Base-by-base conservation (phyloP, 2,888 invertebrate genomes). In the Lordiphosa fenestrarum region DNA sequence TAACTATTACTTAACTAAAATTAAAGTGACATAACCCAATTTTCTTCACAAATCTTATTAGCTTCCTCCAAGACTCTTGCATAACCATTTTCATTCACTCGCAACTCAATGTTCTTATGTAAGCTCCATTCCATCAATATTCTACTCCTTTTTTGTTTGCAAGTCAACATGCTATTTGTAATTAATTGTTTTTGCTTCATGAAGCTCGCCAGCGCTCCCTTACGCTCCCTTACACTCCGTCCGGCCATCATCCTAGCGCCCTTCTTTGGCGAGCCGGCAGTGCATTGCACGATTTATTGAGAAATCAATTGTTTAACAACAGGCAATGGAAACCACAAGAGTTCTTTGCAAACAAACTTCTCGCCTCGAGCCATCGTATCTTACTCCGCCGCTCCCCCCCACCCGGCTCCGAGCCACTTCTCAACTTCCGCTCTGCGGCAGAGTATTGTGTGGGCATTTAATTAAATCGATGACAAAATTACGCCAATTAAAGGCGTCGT, bases 321-420 rank as follows among this genome's bases (percentile, higher is more conserved):
- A 84, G 84, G 78, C 78, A 83, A 80, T 80, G 78, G 76, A 80
- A 80, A 82, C 78, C 85, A 84, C 78, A 80, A 80, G 85, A 80
- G 78, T 80, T 80, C 83, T 80, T 80, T 84, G 78, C 71, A 80
- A 80, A 80, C 78, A 80, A 82, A 76, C 84, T 84, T 84, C 81
- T 80, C 81, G 78, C 78, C 83, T 83, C 80, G 83, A 83, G 80
- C 58, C 52, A 53, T 52, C 58, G 64, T 58, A 53, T 39, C 64
- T 46, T 13, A 1, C 6, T 9, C 38, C 19, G 12, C 7, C 53
- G 36, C 38, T 7, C n/a, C 13, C 19, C 7, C 39, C 10, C 15
- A 5, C 25, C n/a, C 42, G 47, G 37, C 46, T 38, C 30, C 46
- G 53, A 69, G 38, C 40, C 56, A 69, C 63, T 58, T 80, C 59